Conservation (phyloP, 2,797 vertebrate genomes). For the Parambassis ranga region DNA sequence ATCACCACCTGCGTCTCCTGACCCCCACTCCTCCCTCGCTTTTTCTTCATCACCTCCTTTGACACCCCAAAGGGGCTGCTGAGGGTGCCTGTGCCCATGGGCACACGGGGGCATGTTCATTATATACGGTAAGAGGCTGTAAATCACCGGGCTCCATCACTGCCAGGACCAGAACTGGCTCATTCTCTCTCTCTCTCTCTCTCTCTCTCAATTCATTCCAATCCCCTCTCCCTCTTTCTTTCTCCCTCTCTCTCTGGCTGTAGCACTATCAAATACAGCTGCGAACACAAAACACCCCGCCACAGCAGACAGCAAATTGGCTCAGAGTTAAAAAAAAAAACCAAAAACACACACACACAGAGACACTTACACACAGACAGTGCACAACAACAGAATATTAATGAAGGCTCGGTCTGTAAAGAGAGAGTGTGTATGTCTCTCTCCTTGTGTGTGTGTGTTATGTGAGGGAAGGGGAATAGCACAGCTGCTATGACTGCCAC, state of each 20-base stretch:
- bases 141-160: constrained; percentile 84
- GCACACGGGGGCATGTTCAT: constrained; percentile 79
- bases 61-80: constrained; percentile 62
- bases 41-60: constrained; percentile 15
- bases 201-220: constrained; percentile 32
- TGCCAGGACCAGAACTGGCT: constrained; percentile 78
- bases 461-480: constrained; percentile 40
- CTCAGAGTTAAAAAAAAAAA: constrained; percentile 73
- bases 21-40: constrained; percentile 14
- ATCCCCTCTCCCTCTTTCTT: background rate
- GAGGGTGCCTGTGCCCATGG: constrained; percentile 58
- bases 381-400: constrained; percentile 86
- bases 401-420: constrained; percentile 75
- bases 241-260: constrained; percentile 48
- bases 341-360: constrained; percentile 14
- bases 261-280: constrained; percentile 88
- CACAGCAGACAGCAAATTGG: constrained; percentile 84
- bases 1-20: constrained; percentile 80
- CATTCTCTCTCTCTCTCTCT: constrained; percentile 30
- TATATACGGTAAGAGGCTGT: constrained; percentile 81
- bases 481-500: constrained; percentile 66
- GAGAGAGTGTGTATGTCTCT: constrained; percentile 29
- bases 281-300: constrained; percentile 85
- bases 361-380: constrained; percentile 71
- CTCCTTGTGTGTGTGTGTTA: constrained; percentile 21